Evolutionary conservation across 1,140 invertebrate species (phyloP), one percentile per base, ranked within the genome.

Genomic region (Meloidogyne floridensis): DNA sequence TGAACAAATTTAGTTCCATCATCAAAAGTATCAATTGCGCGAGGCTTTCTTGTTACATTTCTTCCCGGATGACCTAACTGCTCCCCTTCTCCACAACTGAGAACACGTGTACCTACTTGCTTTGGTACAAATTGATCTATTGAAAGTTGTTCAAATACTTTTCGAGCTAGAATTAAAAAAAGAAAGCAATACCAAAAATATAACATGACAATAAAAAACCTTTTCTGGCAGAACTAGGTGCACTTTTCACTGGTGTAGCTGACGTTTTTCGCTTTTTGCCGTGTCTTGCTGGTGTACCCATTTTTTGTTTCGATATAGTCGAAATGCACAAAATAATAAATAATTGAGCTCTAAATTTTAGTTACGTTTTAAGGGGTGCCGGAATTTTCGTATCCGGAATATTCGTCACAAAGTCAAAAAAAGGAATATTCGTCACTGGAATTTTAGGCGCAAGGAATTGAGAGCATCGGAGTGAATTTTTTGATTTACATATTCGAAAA

Each of bases 61-160:
- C 87, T 82, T 15, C 86, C 88, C 18, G 88, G 88, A 81, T 89
- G 87, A 10, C 87, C 87, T 5, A 89, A 70, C 53, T 89, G 89
- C 75, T 87, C 85, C 9, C 86, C 86, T 65, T 84, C 81, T 42
- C 86, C 86, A 77, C 86, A 87, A 53, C 85, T 88, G 9, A 87
- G 75, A 70, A 88, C 75, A 7, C 87, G 87, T 10, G 18, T 80
- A 20, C 78, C 85, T 5, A 65, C 77, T 13, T 18, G 8, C 13
- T 32, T 75, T 15, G 84, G 83, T 20, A 69, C 43, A 79, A 79
- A 79, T 7, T 79, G 77, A 32, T 79, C 77, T 7, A 79, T 79
- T 54, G 77, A 79, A 13, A 79, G 65, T 51, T 69, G 77, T 69
- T 65, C 77, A 69, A 79, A 79, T 20, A 53, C 59, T 43, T 79